Conservation (phyloP, 1,140 invertebrate species). For the Diploscapter pachys region DNA sequence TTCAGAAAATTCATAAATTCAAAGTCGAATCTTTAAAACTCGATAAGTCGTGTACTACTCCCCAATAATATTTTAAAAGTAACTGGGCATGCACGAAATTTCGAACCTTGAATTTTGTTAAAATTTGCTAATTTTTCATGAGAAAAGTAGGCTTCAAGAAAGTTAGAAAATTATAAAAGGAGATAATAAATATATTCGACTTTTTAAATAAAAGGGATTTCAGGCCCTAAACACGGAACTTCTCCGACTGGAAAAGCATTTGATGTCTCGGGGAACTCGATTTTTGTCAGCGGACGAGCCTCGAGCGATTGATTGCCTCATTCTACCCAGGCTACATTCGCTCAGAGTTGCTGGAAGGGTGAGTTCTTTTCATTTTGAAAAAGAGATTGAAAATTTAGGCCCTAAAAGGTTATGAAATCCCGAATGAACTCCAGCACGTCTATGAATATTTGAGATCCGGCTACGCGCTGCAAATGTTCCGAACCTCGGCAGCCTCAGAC, state of each 20-base stretch:
- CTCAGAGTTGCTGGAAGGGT: conserved; percentile 9
- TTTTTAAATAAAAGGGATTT: neutral
- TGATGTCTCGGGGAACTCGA: conserved; percentile 1
- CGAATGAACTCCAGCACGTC: conserved; percentile 1
- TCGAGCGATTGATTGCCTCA: conserved; percentile 9
- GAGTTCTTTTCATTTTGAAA: neutral
- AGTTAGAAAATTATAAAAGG: neutral
- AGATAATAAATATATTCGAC: neutral
- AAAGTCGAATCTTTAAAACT: too few species aligned
- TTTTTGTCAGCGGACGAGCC: conserved; percentile 10
- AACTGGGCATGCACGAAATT: neutral
- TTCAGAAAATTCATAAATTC: neutral
- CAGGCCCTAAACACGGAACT: conserved; percentile 14
- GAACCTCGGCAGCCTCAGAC: conserved; percentile 7
- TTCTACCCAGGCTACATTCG: conserved; percentile 9
- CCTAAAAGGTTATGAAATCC: conserved; percentile 18
- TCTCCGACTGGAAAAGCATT: conserved; percentile 12
- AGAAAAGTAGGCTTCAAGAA: neutral
- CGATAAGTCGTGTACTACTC: too few species aligned
- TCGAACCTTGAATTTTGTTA: neutral
- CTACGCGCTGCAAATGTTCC: conserved; percentile 14
- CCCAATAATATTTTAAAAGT: too few species aligned
- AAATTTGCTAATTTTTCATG: neutral
- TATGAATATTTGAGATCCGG: conserved; percentile 9
- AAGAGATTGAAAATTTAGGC: neutral